phyloP scores from a whole-genome alignment of 2,888 invertebrate species.

The Drosophila histrio region DNA sequence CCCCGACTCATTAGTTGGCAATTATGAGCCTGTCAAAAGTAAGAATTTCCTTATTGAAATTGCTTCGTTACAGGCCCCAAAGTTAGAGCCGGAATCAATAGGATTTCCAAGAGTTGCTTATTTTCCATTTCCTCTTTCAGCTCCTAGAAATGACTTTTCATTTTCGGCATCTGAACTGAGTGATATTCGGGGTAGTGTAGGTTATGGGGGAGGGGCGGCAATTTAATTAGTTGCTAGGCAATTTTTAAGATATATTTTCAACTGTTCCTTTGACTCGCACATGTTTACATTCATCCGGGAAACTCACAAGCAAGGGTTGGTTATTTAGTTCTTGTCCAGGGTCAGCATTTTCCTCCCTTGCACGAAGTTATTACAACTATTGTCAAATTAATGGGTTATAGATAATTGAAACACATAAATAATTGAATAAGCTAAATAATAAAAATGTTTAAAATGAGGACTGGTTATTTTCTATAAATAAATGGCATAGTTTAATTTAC shows the following conservation, averaged over 20 bases:
- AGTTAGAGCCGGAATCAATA: constrained; percentile 49
- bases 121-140: constrained; percentile 27
- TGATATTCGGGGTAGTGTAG: not conserved
- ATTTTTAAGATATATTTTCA: constrained; percentile 32
- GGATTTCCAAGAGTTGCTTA: constrained; percentile 22
- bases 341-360: constrained; percentile 18
- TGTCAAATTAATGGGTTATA: constrained; percentile 15
- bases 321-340: constrained; percentile 28
- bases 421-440: not conserved
- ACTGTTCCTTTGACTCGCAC: constrained; percentile 22
- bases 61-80: constrained; percentile 20
- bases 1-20: constrained; percentile 56
- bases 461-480: too few species aligned
- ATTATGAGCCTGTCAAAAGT: constrained; percentile 65
- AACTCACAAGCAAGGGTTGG: constrained; percentile 29
- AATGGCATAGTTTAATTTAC: too few species aligned
- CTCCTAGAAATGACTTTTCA: constrained; percentile 53
- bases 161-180: constrained; percentile 21
- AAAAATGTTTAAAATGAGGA: not conserved
- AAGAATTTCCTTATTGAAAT: constrained; percentile 67
- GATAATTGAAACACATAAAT: not conserved
- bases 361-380: constrained; percentile 5
- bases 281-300: constrained; percentile 28
- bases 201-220: not conserved
- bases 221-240: constrained; percentile 60